phyloP scores from a whole-genome alignment of 2,113 vertebrate species.

The Myotis brandtii region DNA sequence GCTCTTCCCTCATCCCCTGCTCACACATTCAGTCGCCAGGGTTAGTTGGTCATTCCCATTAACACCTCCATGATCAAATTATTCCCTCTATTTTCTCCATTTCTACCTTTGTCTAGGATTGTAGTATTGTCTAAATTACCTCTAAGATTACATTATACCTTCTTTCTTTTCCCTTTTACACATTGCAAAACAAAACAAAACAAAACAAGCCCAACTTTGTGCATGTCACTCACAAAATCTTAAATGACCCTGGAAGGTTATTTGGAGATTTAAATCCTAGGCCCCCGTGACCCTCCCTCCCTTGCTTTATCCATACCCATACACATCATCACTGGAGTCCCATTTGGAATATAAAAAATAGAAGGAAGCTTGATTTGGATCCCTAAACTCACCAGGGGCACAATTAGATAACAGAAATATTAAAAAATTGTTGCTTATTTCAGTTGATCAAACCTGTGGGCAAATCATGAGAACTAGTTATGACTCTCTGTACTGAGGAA shows the following conservation, averaged over 20 bases:
- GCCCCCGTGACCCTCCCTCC: rapidly evolving
- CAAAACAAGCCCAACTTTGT: neutral
- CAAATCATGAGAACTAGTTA: neutral
- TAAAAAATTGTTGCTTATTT: neutral
- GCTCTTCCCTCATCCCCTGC: neutral
- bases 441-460: neutral
- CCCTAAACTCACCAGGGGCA: neutral
- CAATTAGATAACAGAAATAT: neutral
- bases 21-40: neutral
- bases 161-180: neutral
- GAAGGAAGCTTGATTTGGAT: neutral
- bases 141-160: neutral
- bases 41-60: neutral
- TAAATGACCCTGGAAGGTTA: neutral
- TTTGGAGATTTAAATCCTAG: neutral
- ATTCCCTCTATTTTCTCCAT: neutral
- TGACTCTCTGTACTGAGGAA: neutral
- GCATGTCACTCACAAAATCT: neutral
- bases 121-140: neutral
- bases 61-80: neutral
- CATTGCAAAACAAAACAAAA: neutral
- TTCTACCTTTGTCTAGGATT: neutral
- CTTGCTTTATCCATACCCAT: neutral
- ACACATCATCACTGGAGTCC: neutral
- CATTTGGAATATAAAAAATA: conserved; percentile 20